Base-by-base conservation (phyloP, 2,888 invertebrate genomes). In the Rhopalosiphum nymphaeae region DNA sequence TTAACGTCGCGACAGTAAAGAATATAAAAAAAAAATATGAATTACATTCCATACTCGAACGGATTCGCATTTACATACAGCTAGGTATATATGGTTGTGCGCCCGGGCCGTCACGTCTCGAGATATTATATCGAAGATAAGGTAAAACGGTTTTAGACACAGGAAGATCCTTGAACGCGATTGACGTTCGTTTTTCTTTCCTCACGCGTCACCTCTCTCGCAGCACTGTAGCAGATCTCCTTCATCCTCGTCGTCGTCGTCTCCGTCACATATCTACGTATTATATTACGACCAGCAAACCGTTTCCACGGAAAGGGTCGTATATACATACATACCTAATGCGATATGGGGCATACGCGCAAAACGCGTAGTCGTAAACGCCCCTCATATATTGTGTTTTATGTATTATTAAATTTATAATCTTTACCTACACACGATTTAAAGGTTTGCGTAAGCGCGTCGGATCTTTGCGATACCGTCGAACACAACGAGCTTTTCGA, bases 61-160 rank as follows among this genome's bases (percentile, higher is more conserved):
- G 53, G 25, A 36, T 78, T 88, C 88, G 25, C 25, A 88, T 88
- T 53, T 53, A 36, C n/a, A 36, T 88, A 13, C n/a, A 36, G 36
- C 78, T 36, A 78, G 36, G 78, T 78, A 21, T 36, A 85, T 7
- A 13, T 10, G 44, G 44, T 46, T 46, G 11, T 78, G 85, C 44
- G 26, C 5, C 85, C 13, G 44, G 26, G 85, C 44, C 88, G 53
- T 88, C 88, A 88, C 53, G 88, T 88, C 25, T 53, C 88, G 53
- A 53, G 36, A 88, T 88, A 88, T 53, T 88, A 88, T 53, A 53
- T 36, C 36, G 88, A 42, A 49, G 88, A 88, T 88, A 88, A 88
- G 88, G 36, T 53, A 88, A 88, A 88, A 88, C 49, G 88, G 53
- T 88, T 88, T 88, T 88, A n/a, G 88, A 88, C n/a, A 85, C 29